phyloP scores from a whole-genome alignment of 2,113 vertebrate genomes.

The Campylomormyrus tamandua region DNA sequence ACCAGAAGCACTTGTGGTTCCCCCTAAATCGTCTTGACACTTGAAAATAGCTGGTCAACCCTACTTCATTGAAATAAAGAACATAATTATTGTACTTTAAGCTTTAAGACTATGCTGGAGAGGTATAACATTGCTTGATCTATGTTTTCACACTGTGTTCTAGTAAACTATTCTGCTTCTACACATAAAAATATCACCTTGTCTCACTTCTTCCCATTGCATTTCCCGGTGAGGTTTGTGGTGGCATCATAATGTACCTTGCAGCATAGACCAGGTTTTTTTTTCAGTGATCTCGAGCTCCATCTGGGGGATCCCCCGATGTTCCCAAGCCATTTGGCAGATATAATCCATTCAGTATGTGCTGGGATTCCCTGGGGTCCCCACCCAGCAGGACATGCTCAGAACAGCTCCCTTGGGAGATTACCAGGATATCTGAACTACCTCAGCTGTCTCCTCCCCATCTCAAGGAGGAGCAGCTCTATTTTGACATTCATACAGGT shows the following conservation, averaged over 20 bases:
- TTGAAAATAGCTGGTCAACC: constrained; percentile 13
- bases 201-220: neutral
- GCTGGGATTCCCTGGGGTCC: neutral
- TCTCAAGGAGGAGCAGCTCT: neutral
- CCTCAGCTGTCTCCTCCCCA: neutral
- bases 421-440: neutral
- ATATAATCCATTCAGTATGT: neutral
- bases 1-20: constrained; percentile 14
- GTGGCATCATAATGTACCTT: neutral
- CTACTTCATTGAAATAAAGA: constrained; percentile 1
- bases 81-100: constrained; percentile 15
- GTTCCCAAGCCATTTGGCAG: neutral
- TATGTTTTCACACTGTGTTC: neutral
- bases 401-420: neutral
- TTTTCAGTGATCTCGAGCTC: neutral
- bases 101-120: neutral
- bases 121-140: neutral
- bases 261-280: neutral
- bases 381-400: neutral
- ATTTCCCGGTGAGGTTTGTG: neutral
- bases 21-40: neutral
- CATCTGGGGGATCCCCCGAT: neutral
- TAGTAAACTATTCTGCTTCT: neutral
- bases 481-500: neutral
- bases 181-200: neutral